Percentiles rank a stretch among this genome's conserved stretches.
These are phyloP conservation scores for Tillus elongatus DNA, from an alignment of 2,888 invertebrate species.

Conservation along the genomic window DNA sequence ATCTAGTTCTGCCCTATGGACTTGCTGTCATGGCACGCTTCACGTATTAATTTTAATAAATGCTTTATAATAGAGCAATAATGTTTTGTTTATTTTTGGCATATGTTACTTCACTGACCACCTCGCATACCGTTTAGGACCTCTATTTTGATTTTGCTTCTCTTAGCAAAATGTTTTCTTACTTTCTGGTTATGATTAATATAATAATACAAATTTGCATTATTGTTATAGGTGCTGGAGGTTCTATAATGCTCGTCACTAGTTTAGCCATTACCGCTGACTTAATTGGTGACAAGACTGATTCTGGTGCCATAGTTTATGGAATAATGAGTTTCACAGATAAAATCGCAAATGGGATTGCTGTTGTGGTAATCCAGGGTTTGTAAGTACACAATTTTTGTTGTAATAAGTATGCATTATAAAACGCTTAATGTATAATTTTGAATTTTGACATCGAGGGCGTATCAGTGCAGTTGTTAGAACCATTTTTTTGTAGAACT, in stretches of 20 bases:
- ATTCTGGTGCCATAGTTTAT: constrained; percentile 84
- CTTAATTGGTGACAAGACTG: constrained; percentile 71
- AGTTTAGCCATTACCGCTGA: constrained; percentile 82
- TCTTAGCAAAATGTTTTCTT: no score
- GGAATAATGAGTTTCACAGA: constrained; percentile 90
- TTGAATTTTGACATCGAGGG: constrained; percentile 1
- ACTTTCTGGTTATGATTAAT: no score
- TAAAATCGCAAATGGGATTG: constrained; percentile 80
- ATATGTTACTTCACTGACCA: no score
- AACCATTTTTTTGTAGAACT: constrained; percentile 5
- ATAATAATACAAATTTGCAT: no score
- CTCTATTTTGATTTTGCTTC: no score
- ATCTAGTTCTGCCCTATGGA: no score
- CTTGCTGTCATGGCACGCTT: no score
- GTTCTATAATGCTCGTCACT: constrained; percentile 76
- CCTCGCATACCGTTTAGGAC: no score
- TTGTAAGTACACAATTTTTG: constrained; percentile 52
- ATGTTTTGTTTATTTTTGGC: no score
- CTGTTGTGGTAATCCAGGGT: constrained; percentile 71
- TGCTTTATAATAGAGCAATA: no score
- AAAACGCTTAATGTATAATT: constrained; percentile 5
- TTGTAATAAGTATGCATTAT: neutral
- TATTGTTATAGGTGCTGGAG: constrained; percentile 56
- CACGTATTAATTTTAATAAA: no score
- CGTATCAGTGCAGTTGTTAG: constrained; percentile 4